Conservation (phyloP, 2,888 invertebrate species). For the Noctua janthina region DNA sequence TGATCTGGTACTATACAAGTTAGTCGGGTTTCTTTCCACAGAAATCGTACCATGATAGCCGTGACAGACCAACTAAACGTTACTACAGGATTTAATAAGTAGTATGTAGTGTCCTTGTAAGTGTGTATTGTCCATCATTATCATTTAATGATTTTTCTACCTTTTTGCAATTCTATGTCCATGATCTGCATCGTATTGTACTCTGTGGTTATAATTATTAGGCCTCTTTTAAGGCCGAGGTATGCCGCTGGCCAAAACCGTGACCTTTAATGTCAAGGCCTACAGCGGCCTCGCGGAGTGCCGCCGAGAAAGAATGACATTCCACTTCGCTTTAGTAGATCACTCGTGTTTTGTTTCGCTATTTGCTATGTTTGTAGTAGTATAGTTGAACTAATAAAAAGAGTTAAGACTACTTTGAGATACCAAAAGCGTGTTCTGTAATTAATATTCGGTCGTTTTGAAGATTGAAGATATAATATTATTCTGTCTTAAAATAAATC, state of each 20-base stretch:
- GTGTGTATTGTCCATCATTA: background rate
- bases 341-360: constrained; percentile 21
- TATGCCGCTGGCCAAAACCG: constrained; percentile 67
- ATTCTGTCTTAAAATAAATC: background rate
- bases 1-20: background rate
- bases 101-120: background rate
- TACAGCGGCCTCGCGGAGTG: constrained; percentile 12
- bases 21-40: background rate
- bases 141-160: background rate
- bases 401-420: background rate
- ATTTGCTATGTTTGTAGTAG: background rate
- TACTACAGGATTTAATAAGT: background rate
- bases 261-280: constrained; percentile 73
- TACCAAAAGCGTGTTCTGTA: background rate
- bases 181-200: constrained; percentile 5
- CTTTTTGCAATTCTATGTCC: background rate
- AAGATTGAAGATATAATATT: background rate
- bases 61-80: background rate
- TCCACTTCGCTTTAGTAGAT: constrained; percentile 61
- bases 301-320: constrained; percentile 46
- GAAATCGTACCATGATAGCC: background rate
- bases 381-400: background rate
- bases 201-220: constrained; percentile 23
- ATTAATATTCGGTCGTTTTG: background rate
- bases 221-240: constrained; percentile 31